Evolutionary conservation across 2,888 invertebrate genomes (phyloP).

Genomic region (Thymelicus lineola): DNA sequence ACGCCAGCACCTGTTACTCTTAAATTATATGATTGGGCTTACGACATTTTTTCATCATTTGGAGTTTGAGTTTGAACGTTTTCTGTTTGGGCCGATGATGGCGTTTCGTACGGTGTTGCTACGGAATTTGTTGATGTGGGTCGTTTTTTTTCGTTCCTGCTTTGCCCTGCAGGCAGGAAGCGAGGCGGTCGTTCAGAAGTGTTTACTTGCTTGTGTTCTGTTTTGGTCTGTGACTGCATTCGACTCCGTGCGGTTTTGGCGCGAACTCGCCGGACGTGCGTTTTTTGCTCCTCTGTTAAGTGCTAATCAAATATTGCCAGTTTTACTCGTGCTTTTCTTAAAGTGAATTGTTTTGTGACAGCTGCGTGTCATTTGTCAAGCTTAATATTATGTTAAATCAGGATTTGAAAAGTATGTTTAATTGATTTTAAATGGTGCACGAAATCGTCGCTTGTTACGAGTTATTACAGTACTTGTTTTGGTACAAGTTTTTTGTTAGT

Average conservation of each 20-base stretch:
- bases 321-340: slow-evolving; percentile 23
- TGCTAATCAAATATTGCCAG: slow-evolving; percentile 67
- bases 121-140: slow-evolving; percentile 52
- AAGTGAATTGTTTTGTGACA: slow-evolving; percentile 25
- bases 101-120: slow-evolving; percentile 40
- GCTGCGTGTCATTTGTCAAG: slow-evolving; percentile 18
- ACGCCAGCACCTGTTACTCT: slow-evolving; percentile 65
- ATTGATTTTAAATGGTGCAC: slow-evolving; percentile 20
- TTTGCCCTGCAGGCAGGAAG: slow-evolving; percentile 54
- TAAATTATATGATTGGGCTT: slow-evolving; percentile 56
- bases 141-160: slow-evolving; percentile 52
- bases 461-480: slow-evolving; percentile 17
- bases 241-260: slow-evolving; percentile 67
- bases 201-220: slow-evolving; percentile 70
- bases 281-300: slow-evolving; percentile 67
- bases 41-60: slow-evolving; percentile 34
- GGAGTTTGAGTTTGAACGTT: slow-evolving; percentile 46
- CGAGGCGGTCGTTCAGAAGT: slow-evolving; percentile 58
- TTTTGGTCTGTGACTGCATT: slow-evolving; percentile 70
- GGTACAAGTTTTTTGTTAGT: slow-evolving; percentile 12
- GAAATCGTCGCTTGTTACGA: slow-evolving; percentile 6
- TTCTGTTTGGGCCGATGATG: slow-evolving; percentile 41
- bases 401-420: slow-evolving; percentile 18
- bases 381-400: neutral
- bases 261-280: slow-evolving; percentile 63